Base-by-base conservation (phyloP, 2,888 invertebrate genomes). In the Piscicola geometra region DNA sequence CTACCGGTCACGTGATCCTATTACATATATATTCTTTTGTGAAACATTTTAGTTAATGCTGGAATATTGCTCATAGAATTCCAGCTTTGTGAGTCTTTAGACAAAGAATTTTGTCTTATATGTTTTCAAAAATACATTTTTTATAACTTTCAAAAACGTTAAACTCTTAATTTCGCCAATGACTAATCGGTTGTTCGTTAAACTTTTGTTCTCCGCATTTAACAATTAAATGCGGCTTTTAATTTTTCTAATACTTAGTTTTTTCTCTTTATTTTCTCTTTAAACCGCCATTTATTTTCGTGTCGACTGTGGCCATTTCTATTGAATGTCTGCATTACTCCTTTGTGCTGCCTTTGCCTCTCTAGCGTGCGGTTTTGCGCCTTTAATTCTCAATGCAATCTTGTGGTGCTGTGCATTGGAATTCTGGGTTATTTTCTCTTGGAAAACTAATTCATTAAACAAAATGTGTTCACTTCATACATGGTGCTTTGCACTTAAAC, bases 1-100 rank as follows among this genome's bases (percentile, higher is more conserved):
- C 73, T 73, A 73, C 73, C 73, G 73, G 73, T 73, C 73, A 73
- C 73, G 73, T 73, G 73, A 73, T 21, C 35, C 60, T 73, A 56
- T 60, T 73, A 64, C 36, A 73, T 73, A 30, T 73, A 73, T 64
- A 64, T 73, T 36, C 41, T 73, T n/a, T 64, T 73, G 73, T 73
- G 35, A 64, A 73, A 73, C 60, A 50, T 60, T 50, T 73, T 73
- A 67, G 35, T 73, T 50, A n/a, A 64, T 50, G 73, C 73, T 73
- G 73, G 73, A 56, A 64, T 18, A 64, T 56, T 73, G 56, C 56
- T 73, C 30, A 21, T 64, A 67, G 28, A 30, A n/a, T 56, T 60
- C 73, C 73, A 73, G 73, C 73, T 21, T 73, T 73, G 73, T 73
- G 32, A 73, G 73, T 35, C n/a, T 21, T 64, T 64, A n/a, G 30